Base-by-base conservation (phyloP, 1,140 invertebrate genomes). In the Drosophila asahinai region DNA sequence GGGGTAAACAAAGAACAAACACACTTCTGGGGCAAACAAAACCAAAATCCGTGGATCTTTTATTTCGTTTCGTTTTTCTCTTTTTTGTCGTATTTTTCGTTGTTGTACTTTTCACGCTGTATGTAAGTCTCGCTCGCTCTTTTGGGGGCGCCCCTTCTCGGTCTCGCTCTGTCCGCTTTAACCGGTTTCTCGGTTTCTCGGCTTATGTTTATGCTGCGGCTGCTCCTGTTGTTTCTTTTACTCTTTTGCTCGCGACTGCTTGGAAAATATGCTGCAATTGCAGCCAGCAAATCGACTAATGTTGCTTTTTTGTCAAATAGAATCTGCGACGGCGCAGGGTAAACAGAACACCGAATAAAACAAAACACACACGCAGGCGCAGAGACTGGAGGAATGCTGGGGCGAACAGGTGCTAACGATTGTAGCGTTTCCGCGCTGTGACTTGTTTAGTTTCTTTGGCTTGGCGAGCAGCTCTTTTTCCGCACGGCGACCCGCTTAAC, bases 371-470 rank as follows among this genome's bases (percentile, higher is more conserved):
- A 40, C 49, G 43, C 57, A 52, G 33, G 58, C 38, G 43, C 49
- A 54, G 15, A 38, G 65, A 49, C 49, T 45, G 42, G 54, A 67
- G 76, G 64, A 83, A 87, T 87, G 77, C 65, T 74, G 61, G 65
- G 61, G 65, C 67, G 60, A 83, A 87, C 83, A 87, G 83, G 83
- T 87, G 83, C 61, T 55, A 68, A 59, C 47, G 30, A 62, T 80
- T 60, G 51, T 60, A 40, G 54, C 63, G 59, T 62, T 64, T 64
- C 63, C 70, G 62, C 54, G 33, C 45, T 58, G 52, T 40, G 64
- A 68, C 64, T 71, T 84, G 76, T 54, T 64, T 71, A 55, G 54
- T 60, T 40, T 64, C 47, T 55, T 73, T 73, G 42, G 49, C 61
- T 60, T 60, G 43, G 48, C 62, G 62, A 58, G 52, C 43, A 65